A percentile compares a stretch with the other conserved stretches of the same genome.
These are phyloP conservation scores for Parascotia fuliginaria DNA, from an alignment of 2,888 invertebrate genomes.

Conservation along the genomic window DNA sequence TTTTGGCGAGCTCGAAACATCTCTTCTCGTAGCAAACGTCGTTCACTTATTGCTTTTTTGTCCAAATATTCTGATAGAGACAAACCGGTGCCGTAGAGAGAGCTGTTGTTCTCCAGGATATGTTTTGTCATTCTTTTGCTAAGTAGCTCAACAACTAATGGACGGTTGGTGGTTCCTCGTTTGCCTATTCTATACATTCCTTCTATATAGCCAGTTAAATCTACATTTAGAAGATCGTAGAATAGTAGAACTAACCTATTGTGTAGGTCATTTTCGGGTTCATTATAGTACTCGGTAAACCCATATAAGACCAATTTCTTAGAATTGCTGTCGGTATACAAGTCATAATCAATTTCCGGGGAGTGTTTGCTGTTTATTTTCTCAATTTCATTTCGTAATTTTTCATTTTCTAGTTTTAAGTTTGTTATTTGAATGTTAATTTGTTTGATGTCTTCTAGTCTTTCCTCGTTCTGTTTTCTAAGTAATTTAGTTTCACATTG, in stretches of 20 bases:
- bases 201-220: constrained; percentile 1
- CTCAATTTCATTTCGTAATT: background rate
- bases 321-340: background rate
- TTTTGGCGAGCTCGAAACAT: constrained; percentile 6
- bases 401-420: constrained; percentile 2
- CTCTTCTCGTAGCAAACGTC: background rate
- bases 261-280: constrained; percentile 5
- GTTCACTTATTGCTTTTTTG: too few species aligned
- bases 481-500: background rate
- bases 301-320: background rate
- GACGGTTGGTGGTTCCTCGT: too few species aligned
- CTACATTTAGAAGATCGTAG: constrained; percentile 1
- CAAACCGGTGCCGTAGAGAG: too few species aligned
- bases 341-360: background rate
- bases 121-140: too few species aligned
- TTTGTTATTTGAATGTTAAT: background rate
- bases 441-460: background rate
- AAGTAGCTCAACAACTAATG: too few species aligned
- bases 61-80: too few species aligned
- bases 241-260: constrained; percentile 4
- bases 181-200: constrained; percentile 1
- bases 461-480: background rate
- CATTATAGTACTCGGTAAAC: constrained; percentile 1
- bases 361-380: too few species aligned
- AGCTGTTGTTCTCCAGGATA: too few species aligned